These are phyloP conservation scores for Butorides virescens DNA, from an alignment of 2,113 vertebrate genomes.

Conservation along the genomic window DNA sequence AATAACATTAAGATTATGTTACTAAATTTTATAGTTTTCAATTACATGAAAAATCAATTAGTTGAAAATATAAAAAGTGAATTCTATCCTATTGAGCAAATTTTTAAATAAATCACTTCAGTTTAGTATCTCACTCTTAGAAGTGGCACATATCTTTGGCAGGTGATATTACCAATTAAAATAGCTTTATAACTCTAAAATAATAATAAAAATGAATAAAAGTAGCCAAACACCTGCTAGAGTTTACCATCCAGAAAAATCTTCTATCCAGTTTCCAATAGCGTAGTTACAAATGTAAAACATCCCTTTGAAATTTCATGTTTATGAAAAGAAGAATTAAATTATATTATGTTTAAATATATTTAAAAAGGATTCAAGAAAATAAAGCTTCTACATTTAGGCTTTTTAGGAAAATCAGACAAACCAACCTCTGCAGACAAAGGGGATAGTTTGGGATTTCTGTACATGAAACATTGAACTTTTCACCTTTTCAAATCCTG, in stretches of 20 bases:
- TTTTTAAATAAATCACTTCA: neutral
- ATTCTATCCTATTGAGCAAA: neutral
- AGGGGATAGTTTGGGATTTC: neutral
- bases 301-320: neutral
- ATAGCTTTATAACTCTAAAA: neutral
- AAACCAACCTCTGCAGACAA: neutral
- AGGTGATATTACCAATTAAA: neutral
- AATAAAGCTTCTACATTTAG: neutral
- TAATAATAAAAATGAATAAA: neutral
- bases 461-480: neutral
- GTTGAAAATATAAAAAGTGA: neutral
- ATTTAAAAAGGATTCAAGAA: neutral
- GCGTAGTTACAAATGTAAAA: neutral
- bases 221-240: neutral
- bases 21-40: neutral
- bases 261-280: neutral
- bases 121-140: neutral
- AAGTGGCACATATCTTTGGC: neutral
- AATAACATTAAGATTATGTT: neutral
- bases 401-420: neutral
- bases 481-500: neutral
- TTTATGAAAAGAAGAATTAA: neutral
- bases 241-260: neutral
- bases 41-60: neutral
- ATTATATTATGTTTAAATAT: neutral